Percentiles rank a stretch among this genome's conserved stretches.
Conservation (phyloP, 2,888 invertebrate species). For the Pinctada fucata region DNA sequence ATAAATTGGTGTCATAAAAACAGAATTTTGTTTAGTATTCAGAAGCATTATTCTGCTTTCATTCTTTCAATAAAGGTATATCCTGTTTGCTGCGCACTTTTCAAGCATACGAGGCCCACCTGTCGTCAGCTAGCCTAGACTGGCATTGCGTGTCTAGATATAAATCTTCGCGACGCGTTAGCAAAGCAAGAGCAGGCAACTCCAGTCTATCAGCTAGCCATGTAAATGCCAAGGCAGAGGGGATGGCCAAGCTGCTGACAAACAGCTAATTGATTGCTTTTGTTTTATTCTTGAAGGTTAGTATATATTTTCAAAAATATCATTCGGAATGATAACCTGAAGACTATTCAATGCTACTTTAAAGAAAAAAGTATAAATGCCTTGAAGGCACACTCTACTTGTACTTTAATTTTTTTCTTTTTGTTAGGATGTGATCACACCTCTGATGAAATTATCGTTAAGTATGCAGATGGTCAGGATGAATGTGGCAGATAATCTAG, state of each 20-base stretch:
- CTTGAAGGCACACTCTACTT: too few relatives aligned
- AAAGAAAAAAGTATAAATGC: too few relatives aligned
- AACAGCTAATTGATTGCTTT: constrained; percentile 36
- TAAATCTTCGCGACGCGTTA: too few relatives aligned
- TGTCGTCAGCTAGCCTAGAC: constrained; percentile 34
- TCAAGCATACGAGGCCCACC: constrained; percentile 32
- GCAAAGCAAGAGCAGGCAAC: too few relatives aligned
- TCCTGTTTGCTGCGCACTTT: constrained; percentile 25
- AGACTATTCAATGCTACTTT: too few relatives aligned
- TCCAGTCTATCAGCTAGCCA: too few relatives aligned
- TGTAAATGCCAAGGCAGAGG: constrained; percentile 37
- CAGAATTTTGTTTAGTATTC: background rate
- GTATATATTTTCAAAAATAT: background rate
- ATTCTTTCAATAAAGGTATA: constrained; percentile 20
- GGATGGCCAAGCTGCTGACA: constrained; percentile 19
- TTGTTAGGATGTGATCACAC: background rate
- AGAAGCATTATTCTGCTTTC: background rate
- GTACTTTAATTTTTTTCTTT: background rate
- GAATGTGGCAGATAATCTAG: background rate
- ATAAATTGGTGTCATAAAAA: background rate
- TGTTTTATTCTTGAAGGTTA: constrained; percentile 31
- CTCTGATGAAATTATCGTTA: constrained; percentile 5
- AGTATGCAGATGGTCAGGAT: background rate
- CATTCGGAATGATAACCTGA: background rate
- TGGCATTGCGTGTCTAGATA: too few relatives aligned